Conservation (phyloP, 2,113 vertebrate species). For the Pogona vitticeps region DNA sequence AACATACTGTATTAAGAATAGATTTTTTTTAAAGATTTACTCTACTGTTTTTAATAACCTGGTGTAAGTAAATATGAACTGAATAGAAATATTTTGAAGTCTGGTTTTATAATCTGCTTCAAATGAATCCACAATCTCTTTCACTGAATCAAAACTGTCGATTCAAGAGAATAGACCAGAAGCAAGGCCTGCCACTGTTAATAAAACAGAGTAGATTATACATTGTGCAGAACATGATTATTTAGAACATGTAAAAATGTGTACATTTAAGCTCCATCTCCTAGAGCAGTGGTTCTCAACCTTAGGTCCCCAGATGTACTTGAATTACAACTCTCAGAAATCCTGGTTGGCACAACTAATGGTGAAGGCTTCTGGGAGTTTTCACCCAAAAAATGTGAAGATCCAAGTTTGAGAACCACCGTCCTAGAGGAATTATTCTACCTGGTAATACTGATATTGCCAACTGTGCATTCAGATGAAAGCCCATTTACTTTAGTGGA, state of each 20-base stretch:
- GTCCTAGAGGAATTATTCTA: too few relatives aligned
- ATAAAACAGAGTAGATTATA: not conserved
- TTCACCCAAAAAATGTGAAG: too few relatives aligned
- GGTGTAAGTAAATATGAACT: not conserved
- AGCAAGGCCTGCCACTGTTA: not conserved
- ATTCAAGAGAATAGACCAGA: not conserved
- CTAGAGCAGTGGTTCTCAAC: not conserved
- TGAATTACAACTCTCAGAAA: too few relatives aligned
- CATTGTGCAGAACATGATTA: not conserved
- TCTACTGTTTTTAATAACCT: not conserved
- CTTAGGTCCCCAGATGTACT: too few relatives aligned
- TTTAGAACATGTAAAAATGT: not conserved
- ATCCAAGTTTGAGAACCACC: too few relatives aligned
- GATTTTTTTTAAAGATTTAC: not conserved
- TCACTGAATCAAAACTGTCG: not conserved
- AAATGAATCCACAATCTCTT: not conserved
- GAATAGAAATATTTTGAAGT: not conserved
- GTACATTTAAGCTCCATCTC: not conserved
- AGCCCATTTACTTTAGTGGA: not conserved
- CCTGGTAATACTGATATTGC: too few relatives aligned
- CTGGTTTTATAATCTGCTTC: not conserved
- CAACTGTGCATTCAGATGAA: not conserved
- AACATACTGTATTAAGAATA: not conserved
- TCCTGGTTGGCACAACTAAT: too few relatives aligned
- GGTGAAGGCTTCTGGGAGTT: too few relatives aligned